Evolutionary conservation across 2,113 vertebrate species (phyloP).

Genomic region (Pseudorectes ferrugineus): DNA sequence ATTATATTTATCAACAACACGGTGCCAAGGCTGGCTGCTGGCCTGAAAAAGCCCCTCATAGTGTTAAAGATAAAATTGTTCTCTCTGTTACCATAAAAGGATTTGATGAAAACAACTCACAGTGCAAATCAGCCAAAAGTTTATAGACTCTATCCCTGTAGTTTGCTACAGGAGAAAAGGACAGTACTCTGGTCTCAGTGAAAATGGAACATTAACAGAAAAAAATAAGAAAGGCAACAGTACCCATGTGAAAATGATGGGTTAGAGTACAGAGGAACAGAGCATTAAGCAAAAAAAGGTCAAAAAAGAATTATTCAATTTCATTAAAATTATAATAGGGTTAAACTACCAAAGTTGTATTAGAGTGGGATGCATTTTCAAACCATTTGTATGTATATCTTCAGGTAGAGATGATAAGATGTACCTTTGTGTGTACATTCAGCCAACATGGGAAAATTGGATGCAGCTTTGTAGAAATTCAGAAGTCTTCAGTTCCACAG

Average conservation of each 20-base stretch:
- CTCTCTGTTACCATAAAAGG: background rate
- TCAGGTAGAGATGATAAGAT: background rate
- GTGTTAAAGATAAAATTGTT: background rate
- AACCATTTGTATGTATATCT: background rate
- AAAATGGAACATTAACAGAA: background rate
- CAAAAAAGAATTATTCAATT: background rate
- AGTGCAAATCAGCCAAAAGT: background rate
- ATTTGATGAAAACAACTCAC: background rate
- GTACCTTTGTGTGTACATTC: background rate
- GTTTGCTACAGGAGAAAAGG: background rate
- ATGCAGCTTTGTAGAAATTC: background rate
- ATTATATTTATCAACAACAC: background rate
- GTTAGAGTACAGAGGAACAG: background rate
- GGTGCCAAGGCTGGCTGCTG: background rate
- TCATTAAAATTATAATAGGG: background rate
- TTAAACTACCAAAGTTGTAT: background rate
- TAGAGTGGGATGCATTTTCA: background rate
- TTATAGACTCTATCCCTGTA: background rate
- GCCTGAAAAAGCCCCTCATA: background rate
- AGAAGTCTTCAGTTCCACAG: background rate
- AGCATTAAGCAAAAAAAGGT: background rate
- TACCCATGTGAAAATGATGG: accelerated
- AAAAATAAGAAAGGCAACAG: background rate
- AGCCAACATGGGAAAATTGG: background rate
- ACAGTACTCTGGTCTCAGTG: background rate